Base-by-base conservation (phyloP, 2,797 vertebrate species). In the Gallinago solitaria region DNA sequence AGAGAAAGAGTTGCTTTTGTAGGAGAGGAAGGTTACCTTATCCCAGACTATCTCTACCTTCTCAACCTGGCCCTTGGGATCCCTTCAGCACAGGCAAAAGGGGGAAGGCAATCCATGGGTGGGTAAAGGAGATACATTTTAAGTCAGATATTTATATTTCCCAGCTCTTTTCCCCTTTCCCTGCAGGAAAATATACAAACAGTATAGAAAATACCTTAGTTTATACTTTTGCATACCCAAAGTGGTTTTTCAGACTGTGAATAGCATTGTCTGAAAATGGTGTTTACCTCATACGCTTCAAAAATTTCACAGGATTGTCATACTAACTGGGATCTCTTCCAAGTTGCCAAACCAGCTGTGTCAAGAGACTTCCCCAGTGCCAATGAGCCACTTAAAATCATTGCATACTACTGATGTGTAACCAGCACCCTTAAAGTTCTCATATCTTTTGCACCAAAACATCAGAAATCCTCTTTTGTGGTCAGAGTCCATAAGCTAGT, bases 221-320 rank as follows among this genome's bases (percentile, higher is more conserved):
- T 92, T 64, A 33, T 25, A 41, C 24, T 90, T 82, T n/a, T 11
- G 28, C 16, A 53, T 27, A 59, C 2, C 6, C 35, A 30, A 74
- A 95, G 47, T 53, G 57, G 13, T 82, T 93, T 78, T 93, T 86
- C 27, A 95, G 35, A 51, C 16, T 60, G 35, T 54, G 75, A 43
- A 15, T 93, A 41, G 16, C 64, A 63, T 63, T 39, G 45, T 88
- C 57, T 92, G 51, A 79, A 82, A 50, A 50, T 48, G 28, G 9
- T n/a, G 28, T 76, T 84, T 59, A 30, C 37, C 45, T 43, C 32
- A 30, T 19, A 65, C 33, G 5, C 33, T 85, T 88, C 59, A 87
- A 82, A 96, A 83, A 84, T 93, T 94, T 91, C 50, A 94, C 28
- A 87, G 85, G 43, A 63, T 9, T 85, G 32, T 56, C 60, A 64